These are phyloP conservation scores for Elymnias hypermnestra DNA, from an alignment of 1,140 invertebrate species.

Conservation along the genomic window DNA sequence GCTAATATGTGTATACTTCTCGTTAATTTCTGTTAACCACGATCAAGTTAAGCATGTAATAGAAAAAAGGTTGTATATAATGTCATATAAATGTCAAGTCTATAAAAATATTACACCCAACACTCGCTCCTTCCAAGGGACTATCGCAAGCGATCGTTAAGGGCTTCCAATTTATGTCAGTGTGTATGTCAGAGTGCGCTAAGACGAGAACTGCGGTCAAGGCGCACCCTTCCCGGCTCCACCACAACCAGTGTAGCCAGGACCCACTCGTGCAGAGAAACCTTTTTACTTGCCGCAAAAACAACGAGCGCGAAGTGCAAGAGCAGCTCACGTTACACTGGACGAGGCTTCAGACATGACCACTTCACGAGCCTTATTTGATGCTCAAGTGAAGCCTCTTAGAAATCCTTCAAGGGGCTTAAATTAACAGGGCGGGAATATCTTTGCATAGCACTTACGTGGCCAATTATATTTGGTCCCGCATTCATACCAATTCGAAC, in stretches of 20 bases:
- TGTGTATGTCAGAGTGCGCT: constrained; percentile 26
- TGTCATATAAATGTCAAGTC: too few relatives aligned
- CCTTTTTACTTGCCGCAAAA: constrained; percentile 28
- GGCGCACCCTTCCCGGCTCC: constrained; percentile 20
- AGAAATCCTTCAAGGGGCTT: constrained; percentile 29
- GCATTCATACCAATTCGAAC: constrained; percentile 6
- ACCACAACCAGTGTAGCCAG: constrained; percentile 20
- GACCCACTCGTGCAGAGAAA: constrained; percentile 20
- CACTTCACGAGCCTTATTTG: constrained; percentile 36
- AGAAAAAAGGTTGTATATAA: too few relatives aligned
- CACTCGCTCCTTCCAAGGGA: neutral
- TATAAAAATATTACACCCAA: neutral
- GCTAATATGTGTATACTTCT: too few relatives aligned
- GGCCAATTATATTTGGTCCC: constrained; percentile 23
- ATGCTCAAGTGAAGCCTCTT: constrained; percentile 33
- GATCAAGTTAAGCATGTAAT: too few relatives aligned
- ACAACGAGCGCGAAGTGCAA: constrained; percentile 23
- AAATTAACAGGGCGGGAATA: constrained; percentile 27
- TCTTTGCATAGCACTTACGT: constrained; percentile 26
- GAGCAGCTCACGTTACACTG: constrained; percentile 18
- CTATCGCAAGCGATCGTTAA: constrained; percentile 13
- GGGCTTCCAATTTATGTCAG: constrained; percentile 31
- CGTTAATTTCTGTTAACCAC: too few relatives aligned
- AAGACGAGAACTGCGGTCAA: constrained; percentile 32
- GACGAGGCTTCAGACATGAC: constrained; percentile 25